Base-by-base conservation (phyloP, 2,888 invertebrate species). In the Macaria notata region DNA sequence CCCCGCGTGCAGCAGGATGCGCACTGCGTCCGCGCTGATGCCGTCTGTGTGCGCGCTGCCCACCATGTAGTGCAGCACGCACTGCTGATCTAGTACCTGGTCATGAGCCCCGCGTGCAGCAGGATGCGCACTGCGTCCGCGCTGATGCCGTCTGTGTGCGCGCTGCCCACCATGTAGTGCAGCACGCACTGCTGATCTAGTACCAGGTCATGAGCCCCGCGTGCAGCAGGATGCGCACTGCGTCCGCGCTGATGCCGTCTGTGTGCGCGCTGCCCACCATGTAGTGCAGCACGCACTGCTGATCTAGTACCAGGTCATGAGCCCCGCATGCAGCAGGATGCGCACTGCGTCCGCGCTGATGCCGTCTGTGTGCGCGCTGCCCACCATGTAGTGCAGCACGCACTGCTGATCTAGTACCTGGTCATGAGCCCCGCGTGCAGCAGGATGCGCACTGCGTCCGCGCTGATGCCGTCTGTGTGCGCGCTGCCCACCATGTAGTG, bases 401-500 rank as follows among this genome's bases (percentile, higher is more conserved):
- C 98, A 19, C 19, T 19, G 19, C 19, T 19, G 19, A 2, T 19
- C 19, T 41, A 41, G 29, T 31, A 95, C 95, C 93, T 93, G 83
- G 96, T 97, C 97, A 99, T 99, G 31, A 99, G 94, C 6, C 97
- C 97, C 8, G 99, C 98, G 81, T 98, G 97, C 33, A 98, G 90
- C 65, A 99, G 92, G 64, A 99, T 97, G 68, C 97, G 90, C 1
- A 98, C 97, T n/a, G 99, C 98, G 84, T 99, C 98, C 0, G 95
- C 96, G 52, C 97, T 97, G 72, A 98, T 97, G 53, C 96, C 96
- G 81, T 98, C 98, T 39, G 96, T 96, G 81, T 96, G 97, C 55
- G 95, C 95, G 36, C 96, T 96, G 46, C 98, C 98, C 75, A 98
- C 97, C 97, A 99, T 98, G 81, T 98, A 99, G 86, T 99, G 98